phyloP scores from a whole-genome alignment of 2,888 invertebrate species.

The Thelaira solivaga region DNA sequence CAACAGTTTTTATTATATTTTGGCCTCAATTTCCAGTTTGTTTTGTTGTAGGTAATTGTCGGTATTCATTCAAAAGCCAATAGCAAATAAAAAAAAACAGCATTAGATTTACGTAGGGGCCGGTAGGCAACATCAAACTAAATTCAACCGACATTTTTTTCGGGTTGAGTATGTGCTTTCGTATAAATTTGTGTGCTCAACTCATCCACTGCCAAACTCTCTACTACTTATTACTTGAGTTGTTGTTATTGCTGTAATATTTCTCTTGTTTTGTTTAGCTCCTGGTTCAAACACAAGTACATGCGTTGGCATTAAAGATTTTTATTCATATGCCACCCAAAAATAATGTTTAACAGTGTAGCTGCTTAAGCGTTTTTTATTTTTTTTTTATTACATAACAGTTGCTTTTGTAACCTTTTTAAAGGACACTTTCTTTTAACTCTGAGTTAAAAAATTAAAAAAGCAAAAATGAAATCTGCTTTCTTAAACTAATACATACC shows the following conservation, averaged over 20 bases:
- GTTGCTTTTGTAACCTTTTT: too few relatives aligned
- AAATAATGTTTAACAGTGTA: neutral
- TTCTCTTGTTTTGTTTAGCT: constrained; percentile 12
- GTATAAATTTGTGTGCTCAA: neutral
- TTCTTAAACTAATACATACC: too few relatives aligned
- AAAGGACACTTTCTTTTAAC: too few relatives aligned
- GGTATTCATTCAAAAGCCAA: constrained; percentile 47
- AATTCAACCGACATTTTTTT: neutral
- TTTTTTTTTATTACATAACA: too few relatives aligned
- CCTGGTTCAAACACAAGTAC: constrained; percentile 3
- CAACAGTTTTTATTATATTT: constrained; percentile 74
- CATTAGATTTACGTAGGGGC: constrained; percentile 35
- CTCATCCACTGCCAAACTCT: constrained; percentile 3
- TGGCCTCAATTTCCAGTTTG: constrained; percentile 68
- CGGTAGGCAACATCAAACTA: constrained; percentile 17
- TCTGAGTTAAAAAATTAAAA: too few relatives aligned
- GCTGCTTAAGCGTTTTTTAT: neutral
- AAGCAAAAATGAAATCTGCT: too few relatives aligned
- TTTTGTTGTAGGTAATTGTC: constrained; percentile 31
- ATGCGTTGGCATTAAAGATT: neutral
- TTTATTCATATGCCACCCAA: constrained; percentile 16
- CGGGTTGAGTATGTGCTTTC: too few relatives aligned
- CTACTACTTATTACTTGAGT: neutral
- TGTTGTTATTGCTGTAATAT: constrained; percentile 17
- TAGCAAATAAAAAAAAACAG: constrained; percentile 12